Evolutionary conservation across 2,888 invertebrate genomes (phyloP).

Genomic region (Macaria notata): DNA sequence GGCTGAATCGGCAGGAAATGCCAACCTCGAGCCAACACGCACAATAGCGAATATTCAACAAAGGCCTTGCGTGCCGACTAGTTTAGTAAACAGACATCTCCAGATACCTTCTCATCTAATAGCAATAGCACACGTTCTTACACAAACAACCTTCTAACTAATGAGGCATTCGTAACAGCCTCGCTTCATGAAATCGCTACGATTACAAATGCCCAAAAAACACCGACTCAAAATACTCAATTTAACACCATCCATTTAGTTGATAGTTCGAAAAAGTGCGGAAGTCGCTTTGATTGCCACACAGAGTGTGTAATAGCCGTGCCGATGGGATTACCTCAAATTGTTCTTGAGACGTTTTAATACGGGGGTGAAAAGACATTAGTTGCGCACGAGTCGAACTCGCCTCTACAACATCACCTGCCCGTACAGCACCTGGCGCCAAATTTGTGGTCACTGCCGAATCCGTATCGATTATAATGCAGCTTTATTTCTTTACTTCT

Average conservation of each 20-base stretch:
- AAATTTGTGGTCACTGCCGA: conserved; percentile 45
- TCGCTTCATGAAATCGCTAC: conserved; percentile 34
- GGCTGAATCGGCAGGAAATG: conserved; percentile 63
- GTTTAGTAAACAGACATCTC: conserved; percentile 49
- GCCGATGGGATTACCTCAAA: conserved; percentile 45
- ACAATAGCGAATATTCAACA: conserved; percentile 62
- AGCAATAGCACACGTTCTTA: conserved; percentile 26
- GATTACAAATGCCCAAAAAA: conserved; percentile 39
- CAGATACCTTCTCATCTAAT: conserved; percentile 23
- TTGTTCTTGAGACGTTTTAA: conserved; percentile 48
- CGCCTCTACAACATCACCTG: conserved; percentile 59
- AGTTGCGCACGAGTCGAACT: conserved; percentile 67
- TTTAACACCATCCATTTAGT: conserved; percentile 67
- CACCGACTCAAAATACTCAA: conserved; percentile 58
- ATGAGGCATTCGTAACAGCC: conserved; percentile 34
- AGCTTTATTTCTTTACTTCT: conserved; percentile 15
- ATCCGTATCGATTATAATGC: conserved; percentile 33
- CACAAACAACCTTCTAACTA: conserved; percentile 32
- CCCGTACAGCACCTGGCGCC: conserved; percentile 55
- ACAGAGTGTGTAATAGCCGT: conserved; percentile 49
- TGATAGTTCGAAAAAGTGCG: conserved; percentile 50
- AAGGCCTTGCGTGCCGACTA: conserved; percentile 45
- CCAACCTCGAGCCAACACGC: conserved; percentile 57
- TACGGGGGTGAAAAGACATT: conserved; percentile 57
- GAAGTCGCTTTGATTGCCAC: conserved; percentile 59